A percentile compares a stretch with the other conserved stretches of the same genome.
These are phyloP conservation scores for Semnornis frantzii DNA, from an alignment of 2,113 vertebrate species.

Conservation along the genomic window DNA sequence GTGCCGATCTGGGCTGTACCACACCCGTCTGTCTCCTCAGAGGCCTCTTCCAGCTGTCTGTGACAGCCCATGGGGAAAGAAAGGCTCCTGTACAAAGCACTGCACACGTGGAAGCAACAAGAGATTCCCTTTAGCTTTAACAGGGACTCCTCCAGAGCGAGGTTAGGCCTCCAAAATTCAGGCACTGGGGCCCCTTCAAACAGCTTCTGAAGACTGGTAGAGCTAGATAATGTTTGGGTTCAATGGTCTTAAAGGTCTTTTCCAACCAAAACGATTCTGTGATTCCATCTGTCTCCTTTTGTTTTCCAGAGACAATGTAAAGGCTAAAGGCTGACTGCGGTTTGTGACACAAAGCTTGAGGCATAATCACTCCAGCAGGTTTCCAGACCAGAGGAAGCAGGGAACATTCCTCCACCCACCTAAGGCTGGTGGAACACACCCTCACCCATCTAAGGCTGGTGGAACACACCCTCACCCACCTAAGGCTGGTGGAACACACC, in stretches of 20 bases:
- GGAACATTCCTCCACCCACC: neutral
- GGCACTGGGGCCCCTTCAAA: neutral
- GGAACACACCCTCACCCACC: neutral
- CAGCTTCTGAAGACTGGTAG: neutral
- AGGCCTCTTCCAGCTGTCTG: neutral
- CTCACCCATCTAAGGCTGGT: neutral
- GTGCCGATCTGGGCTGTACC: accelerated
- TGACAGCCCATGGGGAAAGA: neutral
- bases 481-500: neutral
- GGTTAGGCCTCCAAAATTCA: neutral
- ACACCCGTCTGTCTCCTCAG: neutral
- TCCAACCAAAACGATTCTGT: too few relatives aligned
- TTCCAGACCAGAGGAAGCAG: neutral
- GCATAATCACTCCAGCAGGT: neutral
- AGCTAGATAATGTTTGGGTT: too few relatives aligned
- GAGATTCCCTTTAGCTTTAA: neutral
- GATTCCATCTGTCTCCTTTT: neutral
- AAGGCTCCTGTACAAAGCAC: neutral
- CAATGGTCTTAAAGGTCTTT: too few relatives aligned
- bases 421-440: neutral
- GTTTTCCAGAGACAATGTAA: neutral
- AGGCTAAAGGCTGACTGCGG: neutral
- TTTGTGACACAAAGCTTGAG: neutral
- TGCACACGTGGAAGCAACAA: neutral
- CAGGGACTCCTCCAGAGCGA: neutral